Base-by-base conservation (phyloP, 2,113 vertebrate genomes). In the Calypte anna region DNA sequence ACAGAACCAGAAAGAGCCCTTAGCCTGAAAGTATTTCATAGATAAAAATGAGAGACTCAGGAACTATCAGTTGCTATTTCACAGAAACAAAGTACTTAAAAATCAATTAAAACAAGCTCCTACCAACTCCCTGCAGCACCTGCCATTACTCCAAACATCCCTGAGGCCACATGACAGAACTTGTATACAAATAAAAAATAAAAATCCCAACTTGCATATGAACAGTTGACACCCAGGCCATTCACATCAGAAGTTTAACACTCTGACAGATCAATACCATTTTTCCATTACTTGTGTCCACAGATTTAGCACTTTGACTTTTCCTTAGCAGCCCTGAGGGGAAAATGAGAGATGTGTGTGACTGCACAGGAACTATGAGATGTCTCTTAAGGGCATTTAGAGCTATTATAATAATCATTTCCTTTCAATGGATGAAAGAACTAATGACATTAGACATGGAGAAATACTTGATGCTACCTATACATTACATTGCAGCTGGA, bases 271-370 rank as follows among this genome's bases (percentile, higher is more conserved):
- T 94, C 90, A n/a, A 67, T 95, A 48, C 36, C 2, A 9, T 11
- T 92, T 91, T 86, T 77, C 82, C 76, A 93, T 83, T 87, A 93
- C 67, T n/a, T 89, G 74, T 66, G 91, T 82, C 33, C 53, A 68
- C 55, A 77, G 67, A 86, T 90, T 86, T 80, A 55, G 88, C 72
- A 94, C 85, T 62, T 76, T 48, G 23, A 59, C 33, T 91, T 90
- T 59, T 83, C 75, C 82, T 92, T 30, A 19, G 31, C 87, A 92
- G 87, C 91, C 84, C 85, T 63, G 78, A 86, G 33, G 75, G 38
- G 38, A 25, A 93, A 77, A 53, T 18, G 38, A 75, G 86, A 86
- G 57, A 88, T 24, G 17, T 76, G 57, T 89, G 78, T 27, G 40
- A 76, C 76, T 83, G 59, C 76, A 59, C 46, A 68, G 43, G 19